Base-by-base conservation (phyloP, 2,113 vertebrate genomes). In the Lampris incognitus region DNA sequence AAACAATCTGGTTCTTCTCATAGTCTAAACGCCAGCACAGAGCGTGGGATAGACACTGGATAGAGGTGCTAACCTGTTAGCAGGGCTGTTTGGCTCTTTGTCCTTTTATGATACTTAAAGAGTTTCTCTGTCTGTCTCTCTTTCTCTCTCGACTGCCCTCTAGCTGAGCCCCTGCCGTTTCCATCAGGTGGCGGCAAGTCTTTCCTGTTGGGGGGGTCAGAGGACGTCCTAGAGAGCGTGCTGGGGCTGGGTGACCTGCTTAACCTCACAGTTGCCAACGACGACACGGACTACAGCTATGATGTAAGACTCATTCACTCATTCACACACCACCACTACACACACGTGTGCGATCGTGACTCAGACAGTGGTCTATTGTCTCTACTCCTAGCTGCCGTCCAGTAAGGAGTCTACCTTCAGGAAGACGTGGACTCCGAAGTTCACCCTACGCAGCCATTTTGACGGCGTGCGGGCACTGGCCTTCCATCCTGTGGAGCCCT, bases 341-440 rank as follows among this genome's bases (percentile, higher is more conserved):
- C 0, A 2, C 0, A 2, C 37, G 1, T 40, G 48, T 7, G 8
- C 9, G 5, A 8, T 10, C 38, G 1, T 24, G 24, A 24, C 24
- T 24, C 24, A 24, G 24, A 24, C 24, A 24, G 24, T 24, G 24
- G 24, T 24, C 24, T 24, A 24, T 24, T 24, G 24, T 24, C 24
- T 24, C 24, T 24, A 46, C 10, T n/a, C 2, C 78, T 87, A 99
- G 98, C 90, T 98, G 86, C 95, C 96, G 82, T 95, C 98, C 90
- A 98, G 94, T 92, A 97, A 99, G 94, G 98, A 99, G 91, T 96
- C 96, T 66, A 97, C 96, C 37, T 99, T 98, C 94, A 93, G 98
- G 84, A 99, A 99, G 94, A 99, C 98, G 39, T 99, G 98, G 98
- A 99, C 97, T 83, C 96, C 98, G 6, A 99, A 98, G 87, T 99